Evolutionary conservation across 2,113 vertebrate genomes (phyloP), one percentile per base, ranked within the genome.

Genomic region (Mirza zaza): DNA sequence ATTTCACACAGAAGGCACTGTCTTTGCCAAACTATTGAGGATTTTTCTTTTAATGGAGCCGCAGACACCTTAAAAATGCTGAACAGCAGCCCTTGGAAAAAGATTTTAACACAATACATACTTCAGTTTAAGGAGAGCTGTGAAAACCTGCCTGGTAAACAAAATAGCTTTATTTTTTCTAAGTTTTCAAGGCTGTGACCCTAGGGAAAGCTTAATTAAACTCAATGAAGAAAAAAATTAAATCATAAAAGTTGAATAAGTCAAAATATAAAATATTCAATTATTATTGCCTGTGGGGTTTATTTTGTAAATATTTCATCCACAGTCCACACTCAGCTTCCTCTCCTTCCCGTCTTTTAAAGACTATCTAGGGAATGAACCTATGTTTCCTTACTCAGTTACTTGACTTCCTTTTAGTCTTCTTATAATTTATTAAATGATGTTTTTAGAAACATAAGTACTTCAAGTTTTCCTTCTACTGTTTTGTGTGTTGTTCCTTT

Each of bases 191-290:
- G 84, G 85, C 93, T 79, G 83, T 87, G 97, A 96, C 91, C 59
- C 97, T 92, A 73, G 94, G 96, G 96, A 98, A 98, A 98, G 96
- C 45, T 97, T 98, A 97, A 98, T 98, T 98, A 97, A 98, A 98
- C n/a, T 96, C 96, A 98, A 97, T 87, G 97, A 98, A 98, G 82
- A 98, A 96, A 97, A 98, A 98, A 98, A 98, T 94, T 98, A 98
- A 98, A 98, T 97, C 98, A 98, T 98, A 98, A 98, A 98, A 98
- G 71, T 95, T 97, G 85, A 97, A 93, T 92, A 96, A 98, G 98
- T 97, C 91, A 98, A 98, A 98, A 97, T 97, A 97, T 94, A 97
- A 98, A 97, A 98, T 97, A 97, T 97, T 98, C 89, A 81, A 93
- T 98, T 97, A 95, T 94, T 95, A 96, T 97, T 94, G 90, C 96